Evolutionary conservation across 2,888 invertebrate genomes (phyloP), one percentile per base, ranked within the genome.

Genomic region (Polydrusus pterygomalis): DNA sequence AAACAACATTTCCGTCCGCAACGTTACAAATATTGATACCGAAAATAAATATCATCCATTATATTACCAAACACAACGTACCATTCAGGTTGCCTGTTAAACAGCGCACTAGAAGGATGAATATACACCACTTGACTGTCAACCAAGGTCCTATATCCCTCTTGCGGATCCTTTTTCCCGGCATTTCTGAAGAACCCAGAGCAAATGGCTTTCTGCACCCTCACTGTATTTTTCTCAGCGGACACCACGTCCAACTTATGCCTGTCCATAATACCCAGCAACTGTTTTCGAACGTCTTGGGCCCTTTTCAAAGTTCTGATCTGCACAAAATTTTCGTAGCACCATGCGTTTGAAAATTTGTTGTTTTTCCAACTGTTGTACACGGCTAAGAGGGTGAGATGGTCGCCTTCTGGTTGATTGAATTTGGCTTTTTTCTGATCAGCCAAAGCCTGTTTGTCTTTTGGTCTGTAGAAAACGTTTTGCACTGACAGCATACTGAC

Each of bases 341-440:
- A 99, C 99, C 99, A 99, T 0, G 98, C 97, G 87, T 97, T 97
- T 0, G 97, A 97, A 87, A 99, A 99, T 88, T 99, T 98, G 86
- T 99, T 99, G 86, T 98, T 98, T 84, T 97, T 95, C 99, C 99
- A 99, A 64, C 98, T 97, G 86, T 99, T 99, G 87, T 98, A 99
- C 5, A 99, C 99, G 0, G 99, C 97, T n/a, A 99, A 88, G 25
- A 99, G 88, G 0, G 99, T 99, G 51, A 99, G 89, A 88, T 99
- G 99, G 87, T 99, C 99, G 0, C 99, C 99, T 87, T 99, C 99
- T 0, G 97, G 91, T 87, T 99, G 99, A 88, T 99, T 99, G 87
- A 99, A 99, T 88, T 99, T 99, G 0, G 99, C 98, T 85, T 99
- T 99, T 87, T 98, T 98, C 88, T 99, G 98, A 89, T 99, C 99